Percentiles rank a stretch among this genome's conserved stretches.
Evolutionary conservation across 2,888 invertebrate genomes (phyloP).

Genomic region (Patella pellucida): DNA sequence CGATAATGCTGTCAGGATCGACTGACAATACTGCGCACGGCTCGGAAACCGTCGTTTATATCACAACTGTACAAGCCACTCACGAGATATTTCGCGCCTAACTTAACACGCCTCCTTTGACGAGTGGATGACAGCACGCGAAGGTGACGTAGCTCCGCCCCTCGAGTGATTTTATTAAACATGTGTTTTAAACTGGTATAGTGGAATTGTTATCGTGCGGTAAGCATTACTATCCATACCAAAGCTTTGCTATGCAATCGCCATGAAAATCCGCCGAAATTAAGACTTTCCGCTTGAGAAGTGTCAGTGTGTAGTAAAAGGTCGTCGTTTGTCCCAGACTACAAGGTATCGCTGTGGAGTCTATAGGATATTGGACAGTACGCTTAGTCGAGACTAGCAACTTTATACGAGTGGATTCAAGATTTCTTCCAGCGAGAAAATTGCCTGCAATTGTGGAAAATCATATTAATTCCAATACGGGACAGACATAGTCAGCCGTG

Average conservation of each 20-base stretch:
- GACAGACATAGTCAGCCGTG: conserved; percentile 8
- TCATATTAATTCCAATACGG: conserved; percentile 9
- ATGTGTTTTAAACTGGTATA: conserved; percentile 33
- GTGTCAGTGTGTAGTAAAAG: not conserved
- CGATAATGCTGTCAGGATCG: not conserved
- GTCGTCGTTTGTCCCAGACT: conserved; percentile 3
- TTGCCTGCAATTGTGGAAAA: conserved; percentile 10
- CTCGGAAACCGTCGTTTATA: not conserved
- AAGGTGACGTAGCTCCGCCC: conserved; percentile 24
- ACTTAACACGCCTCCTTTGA: conserved; percentile 13
- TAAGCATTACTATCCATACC: conserved; percentile 4
- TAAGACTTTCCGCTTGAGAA: conserved; percentile 25
- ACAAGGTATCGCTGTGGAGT: not conserved
- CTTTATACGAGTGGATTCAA: conserved; percentile 1
- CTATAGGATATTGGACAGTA: not conserved
- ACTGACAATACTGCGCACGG: not conserved
- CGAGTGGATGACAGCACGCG: conserved; percentile 14
- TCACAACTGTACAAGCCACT: not conserved
- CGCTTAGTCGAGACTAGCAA: not conserved
- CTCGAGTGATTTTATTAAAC: conserved; percentile 30
- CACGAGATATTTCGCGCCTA: not conserved
- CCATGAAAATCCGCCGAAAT: conserved; percentile 20
- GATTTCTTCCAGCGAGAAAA: conserved; percentile 9
- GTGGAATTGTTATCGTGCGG: conserved; percentile 4
- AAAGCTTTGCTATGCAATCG: conserved; percentile 21